Percentiles rank a stretch among this genome's conserved stretches.
These are phyloP conservation scores for Dromius quadrimaculatus DNA, from an alignment of 2,888 invertebrate genomes.

Conservation along the genomic window DNA sequence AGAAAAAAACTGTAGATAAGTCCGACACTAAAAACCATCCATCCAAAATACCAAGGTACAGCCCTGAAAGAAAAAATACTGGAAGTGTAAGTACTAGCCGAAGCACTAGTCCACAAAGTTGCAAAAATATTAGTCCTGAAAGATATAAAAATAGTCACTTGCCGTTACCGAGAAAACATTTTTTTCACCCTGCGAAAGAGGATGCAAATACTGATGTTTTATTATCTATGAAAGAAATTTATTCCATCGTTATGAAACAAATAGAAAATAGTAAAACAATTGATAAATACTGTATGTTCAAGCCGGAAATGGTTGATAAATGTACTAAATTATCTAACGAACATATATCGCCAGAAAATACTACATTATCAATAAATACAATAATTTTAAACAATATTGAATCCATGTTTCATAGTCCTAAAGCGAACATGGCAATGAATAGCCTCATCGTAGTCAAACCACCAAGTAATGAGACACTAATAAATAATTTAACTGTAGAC, in stretches of 20 bases:
- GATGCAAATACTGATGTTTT: neutral
- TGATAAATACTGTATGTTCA: neutral
- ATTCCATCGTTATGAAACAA: neutral
- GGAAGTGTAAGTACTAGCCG: too few relatives aligned
- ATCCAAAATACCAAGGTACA: too few relatives aligned
- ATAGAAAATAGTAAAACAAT: too few relatives aligned
- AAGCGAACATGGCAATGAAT: neutral
- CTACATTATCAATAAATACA: constrained; percentile 10
- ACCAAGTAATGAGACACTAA: neutral
- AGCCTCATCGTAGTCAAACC: neutral
- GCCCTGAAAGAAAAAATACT: too few relatives aligned
- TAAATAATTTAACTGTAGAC: neutral
- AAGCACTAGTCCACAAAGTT: too few relatives aligned
- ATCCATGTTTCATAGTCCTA: neutral
- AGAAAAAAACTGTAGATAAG: constrained; percentile 3
- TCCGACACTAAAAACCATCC: too few relatives aligned
- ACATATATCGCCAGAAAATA: too few relatives aligned
- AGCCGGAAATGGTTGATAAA: neutral
- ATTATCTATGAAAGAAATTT: neutral
- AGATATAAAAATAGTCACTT: too few relatives aligned
- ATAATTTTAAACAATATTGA: constrained; percentile 4
- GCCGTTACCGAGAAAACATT: neutral
- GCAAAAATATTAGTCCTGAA: too few relatives aligned
- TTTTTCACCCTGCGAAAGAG: neutral
- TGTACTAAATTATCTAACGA: neutral